These are phyloP conservation scores for Zaprionus ornatus DNA, from an alignment of 1,140 invertebrate genomes.

Conservation along the genomic window DNA sequence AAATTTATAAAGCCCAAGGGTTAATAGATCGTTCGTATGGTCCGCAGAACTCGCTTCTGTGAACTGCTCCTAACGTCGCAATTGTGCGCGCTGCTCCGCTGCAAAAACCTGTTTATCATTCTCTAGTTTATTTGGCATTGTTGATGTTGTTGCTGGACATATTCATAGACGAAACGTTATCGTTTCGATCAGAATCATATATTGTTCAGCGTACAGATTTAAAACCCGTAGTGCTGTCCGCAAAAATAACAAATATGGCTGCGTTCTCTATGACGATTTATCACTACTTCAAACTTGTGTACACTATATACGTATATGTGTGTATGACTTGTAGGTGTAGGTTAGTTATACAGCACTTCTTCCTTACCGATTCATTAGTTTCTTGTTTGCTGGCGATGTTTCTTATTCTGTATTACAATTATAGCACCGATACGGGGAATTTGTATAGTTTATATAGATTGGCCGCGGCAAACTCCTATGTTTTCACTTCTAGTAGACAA, in stretches of 20 bases:
- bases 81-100: not conserved
- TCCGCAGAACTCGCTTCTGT: not conserved
- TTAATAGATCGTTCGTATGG: conserved; percentile 1
- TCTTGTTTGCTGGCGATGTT: conserved; percentile 9
- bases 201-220: conserved; percentile 47
- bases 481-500: conserved; percentile 10
- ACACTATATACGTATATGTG: not conserved
- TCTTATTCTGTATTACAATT: conserved; percentile 10
- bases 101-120: conserved; percentile 32
- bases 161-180: conserved; percentile 31
- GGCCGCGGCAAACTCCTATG: not conserved
- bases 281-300: conserved; percentile 2
- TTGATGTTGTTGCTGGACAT: not conserved
- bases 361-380: conserved; percentile 31
- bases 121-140: not conserved
- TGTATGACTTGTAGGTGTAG: conserved; percentile 35
- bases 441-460: not conserved
- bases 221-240: conserved; percentile 48
- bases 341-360: conserved; percentile 44
- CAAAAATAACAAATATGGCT: conserved; percentile 60
- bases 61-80: conserved; percentile 7
- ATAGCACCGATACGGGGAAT: not conserved
- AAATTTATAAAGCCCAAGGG: conserved; percentile 21
- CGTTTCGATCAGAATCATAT: conserved; percentile 30
- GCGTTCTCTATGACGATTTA: conserved; percentile 31